Evolutionary conservation across 2,797 vertebrate species (phyloP).

Genomic region (Bovichtus variegatus): DNA sequence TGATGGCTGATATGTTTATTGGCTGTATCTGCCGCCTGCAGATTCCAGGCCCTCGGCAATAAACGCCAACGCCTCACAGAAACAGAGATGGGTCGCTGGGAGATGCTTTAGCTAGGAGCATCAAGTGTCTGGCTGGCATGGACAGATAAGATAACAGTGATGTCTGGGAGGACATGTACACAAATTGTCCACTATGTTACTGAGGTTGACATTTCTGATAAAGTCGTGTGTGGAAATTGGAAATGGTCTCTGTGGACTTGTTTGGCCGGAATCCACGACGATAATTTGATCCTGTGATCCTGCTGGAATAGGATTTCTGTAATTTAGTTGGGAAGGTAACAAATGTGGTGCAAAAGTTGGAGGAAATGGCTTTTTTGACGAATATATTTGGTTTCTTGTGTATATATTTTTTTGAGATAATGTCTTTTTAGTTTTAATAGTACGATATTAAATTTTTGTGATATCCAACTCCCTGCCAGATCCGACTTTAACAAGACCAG

Average conservation of each 20-base stretch:
- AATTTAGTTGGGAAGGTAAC: constrained; percentile 59
- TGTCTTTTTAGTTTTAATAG: constrained; percentile 72
- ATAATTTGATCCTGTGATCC: constrained; percentile 62
- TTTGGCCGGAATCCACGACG: constrained; percentile 48
- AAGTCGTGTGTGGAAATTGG: constrained; percentile 51
- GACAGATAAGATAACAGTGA: constrained; percentile 74
- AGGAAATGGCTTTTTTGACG: constrained; percentile 34
- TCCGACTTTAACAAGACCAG: constrained; percentile 59
- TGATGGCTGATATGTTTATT: constrained; percentile 83
- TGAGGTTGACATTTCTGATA: constrained; percentile 55
- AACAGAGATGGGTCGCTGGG: constrained; percentile 49
- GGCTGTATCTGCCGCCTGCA: constrained; percentile 82
- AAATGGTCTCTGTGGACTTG: constrained; percentile 53
- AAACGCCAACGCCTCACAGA: constrained; percentile 69
- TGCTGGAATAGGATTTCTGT: constrained; percentile 61
- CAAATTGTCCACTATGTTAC: constrained; percentile 35
- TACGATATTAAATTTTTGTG: constrained; percentile 63
- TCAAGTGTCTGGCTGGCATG: constrained; percentile 66
- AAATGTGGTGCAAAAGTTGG: constrained; percentile 70
- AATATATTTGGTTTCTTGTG: constrained; percentile 67
- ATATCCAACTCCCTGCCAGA: constrained; percentile 68
- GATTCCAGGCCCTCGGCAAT: constrained; percentile 75
- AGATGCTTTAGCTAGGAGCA: constrained; percentile 45
- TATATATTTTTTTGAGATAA: constrained; percentile 60
- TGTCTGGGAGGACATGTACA: constrained; percentile 41